These are phyloP conservation scores for Toxotes lorentzi DNA, from an alignment of 2,797 vertebrate genomes.

Conservation along the genomic window DNA sequence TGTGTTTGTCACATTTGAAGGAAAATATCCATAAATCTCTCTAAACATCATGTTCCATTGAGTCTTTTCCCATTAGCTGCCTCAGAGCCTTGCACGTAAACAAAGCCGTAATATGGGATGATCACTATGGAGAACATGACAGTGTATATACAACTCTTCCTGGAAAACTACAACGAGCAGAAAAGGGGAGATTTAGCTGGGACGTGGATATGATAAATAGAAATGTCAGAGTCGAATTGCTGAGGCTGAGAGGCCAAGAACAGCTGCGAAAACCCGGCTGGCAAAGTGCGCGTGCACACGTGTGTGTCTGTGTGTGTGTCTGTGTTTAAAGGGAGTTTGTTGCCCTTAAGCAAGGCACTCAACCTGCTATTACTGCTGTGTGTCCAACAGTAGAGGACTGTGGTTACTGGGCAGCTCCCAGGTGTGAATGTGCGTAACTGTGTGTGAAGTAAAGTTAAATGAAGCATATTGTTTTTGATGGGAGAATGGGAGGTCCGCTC, in stretches of 20 bases:
- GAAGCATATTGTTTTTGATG: slow-evolving; percentile 42
- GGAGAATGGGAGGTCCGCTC: slow-evolving; percentile 33
- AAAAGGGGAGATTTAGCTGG: slow-evolving; percentile 27
- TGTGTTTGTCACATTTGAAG: slow-evolving; percentile 33
- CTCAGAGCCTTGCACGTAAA: slow-evolving; percentile 60
- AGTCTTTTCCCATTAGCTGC: slow-evolving; percentile 57
- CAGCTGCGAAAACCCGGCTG: slow-evolving; percentile 39
- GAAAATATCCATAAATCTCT: slow-evolving; percentile 67
- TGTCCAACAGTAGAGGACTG: slow-evolving; percentile 30
- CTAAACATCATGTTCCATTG: slow-evolving; percentile 54
- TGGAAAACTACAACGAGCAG: slow-evolving; percentile 52
- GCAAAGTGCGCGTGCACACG: not conserved
- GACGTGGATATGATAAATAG: slow-evolving; percentile 56
- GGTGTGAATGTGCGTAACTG: slow-evolving; percentile 33
- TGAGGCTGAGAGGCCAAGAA: slow-evolving; percentile 26
- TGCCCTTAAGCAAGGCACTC: slow-evolving; percentile 57
- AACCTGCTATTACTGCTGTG: slow-evolving; percentile 1
- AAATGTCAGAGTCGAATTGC: slow-evolving; percentile 41
- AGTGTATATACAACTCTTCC: slow-evolving; percentile 51
- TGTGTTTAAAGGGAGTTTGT: slow-evolving; percentile 14
- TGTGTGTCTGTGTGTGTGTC: slow-evolving; percentile 12
- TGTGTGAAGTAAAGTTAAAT: slow-evolving; percentile 48
- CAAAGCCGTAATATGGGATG: slow-evolving; percentile 58
- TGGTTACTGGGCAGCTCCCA: slow-evolving; percentile 48
- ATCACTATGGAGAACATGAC: slow-evolving; percentile 52